Conservation (phyloP, 1,140 invertebrate species). For the Neodiprion fabricii region DNA sequence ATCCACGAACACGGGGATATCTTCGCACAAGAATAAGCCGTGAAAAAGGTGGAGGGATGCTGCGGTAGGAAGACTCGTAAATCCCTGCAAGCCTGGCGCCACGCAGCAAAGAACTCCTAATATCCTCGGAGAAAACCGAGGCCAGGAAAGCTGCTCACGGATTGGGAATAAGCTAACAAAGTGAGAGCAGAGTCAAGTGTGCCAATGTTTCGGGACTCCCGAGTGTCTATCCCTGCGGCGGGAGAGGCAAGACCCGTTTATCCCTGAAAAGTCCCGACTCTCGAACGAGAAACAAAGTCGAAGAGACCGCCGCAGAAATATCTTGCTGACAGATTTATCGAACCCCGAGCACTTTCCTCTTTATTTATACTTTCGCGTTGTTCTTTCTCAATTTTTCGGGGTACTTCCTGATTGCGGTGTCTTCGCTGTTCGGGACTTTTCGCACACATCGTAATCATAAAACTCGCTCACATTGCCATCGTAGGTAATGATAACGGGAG, state of each 20-base stretch:
- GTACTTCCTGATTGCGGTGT: too few relatives aligned
- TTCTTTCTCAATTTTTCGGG: too few relatives aligned
- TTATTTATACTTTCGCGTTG: too few relatives aligned
- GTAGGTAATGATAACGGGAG: too few relatives aligned
- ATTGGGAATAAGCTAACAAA: background rate
- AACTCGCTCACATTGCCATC: too few relatives aligned
- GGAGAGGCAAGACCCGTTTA: too few relatives aligned
- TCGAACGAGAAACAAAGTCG: background rate
- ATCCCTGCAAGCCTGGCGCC: background rate
- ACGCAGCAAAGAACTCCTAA: background rate
- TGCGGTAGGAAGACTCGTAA: background rate
- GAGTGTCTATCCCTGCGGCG: background rate
- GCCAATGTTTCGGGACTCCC: background rate
- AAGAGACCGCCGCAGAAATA: background rate
- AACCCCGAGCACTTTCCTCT: too few relatives aligned
- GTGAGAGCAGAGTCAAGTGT: background rate
- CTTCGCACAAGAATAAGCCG: constrained; percentile 9
- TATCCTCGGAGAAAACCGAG: background rate
- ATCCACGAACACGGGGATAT: background rate
- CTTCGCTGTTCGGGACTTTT: too few relatives aligned
- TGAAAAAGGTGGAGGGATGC: background rate
- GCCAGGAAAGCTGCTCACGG: background rate
- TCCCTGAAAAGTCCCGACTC: background rate
- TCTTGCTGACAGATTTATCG: background rate
- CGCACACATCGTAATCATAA: too few relatives aligned